Evolutionary conservation across 2,888 invertebrate genomes (phyloP), one percentile per base, ranked within the genome.

Genomic region (Alcis repandata): DNA sequence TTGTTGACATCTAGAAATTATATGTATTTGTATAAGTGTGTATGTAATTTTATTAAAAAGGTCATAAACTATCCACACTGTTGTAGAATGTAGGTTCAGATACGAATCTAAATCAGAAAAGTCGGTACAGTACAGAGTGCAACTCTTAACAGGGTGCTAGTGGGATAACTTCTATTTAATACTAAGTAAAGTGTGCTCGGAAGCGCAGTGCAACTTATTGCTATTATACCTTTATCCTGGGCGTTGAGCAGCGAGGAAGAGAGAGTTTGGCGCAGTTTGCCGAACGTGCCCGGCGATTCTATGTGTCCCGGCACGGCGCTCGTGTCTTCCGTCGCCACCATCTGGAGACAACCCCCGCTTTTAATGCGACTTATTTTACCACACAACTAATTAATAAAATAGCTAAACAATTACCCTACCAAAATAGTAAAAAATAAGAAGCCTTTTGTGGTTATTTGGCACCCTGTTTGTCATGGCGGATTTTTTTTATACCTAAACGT

Each of bases 241-340:
- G 97, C 97, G 61, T 95, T 97, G 87, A 97, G 95, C 54, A 97
- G 92, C 64, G 97, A 97, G 36, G 97, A 96, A 65, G 97, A 97
- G 69, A 97, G 94, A 48, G 97, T 97, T 89, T 97, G 97, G 74
- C 96, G 95, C 78, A 97, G 94, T 91, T 97, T 97, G 79, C 97
- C 97, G 85, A 97, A 96, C 63, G 97, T 96, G 67, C 97, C 96
- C 49, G 95, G 95, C 62, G 95, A 93, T 64, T 95, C 94, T 77
- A 95, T 91, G 68, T 95, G 95, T 15, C 95, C 94, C 38, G 93
- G 80, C 74, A 95, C 93, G 51, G 92, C 87, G 80, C 94, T 94
- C 68, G 95, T 94, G 75, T 96, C 96, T 84, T 97, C 97, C 74
- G 96, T 95, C 83, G 96, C 95, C 94, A 97, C 97, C 96, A 97